Evolutionary conservation across 2,113 vertebrate species (phyloP), one percentile per base, ranked within the genome.

Genomic region (Halichoeres trimaculatus): DNA sequence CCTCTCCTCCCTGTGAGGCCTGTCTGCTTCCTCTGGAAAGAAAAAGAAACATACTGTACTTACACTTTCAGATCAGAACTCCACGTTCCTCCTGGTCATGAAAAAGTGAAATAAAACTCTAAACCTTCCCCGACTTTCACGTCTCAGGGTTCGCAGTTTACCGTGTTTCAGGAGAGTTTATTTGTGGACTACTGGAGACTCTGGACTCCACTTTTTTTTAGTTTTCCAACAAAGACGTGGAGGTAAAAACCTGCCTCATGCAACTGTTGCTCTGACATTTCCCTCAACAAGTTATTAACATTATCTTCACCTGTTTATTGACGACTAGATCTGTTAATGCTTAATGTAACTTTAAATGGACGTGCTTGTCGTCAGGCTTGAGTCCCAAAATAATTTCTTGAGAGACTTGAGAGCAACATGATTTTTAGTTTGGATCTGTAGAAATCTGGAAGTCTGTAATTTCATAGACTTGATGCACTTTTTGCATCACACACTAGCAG

Each of bases 21-120:
- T 58, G 79, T 83, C 83, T 88, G 76, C 79, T 71, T 81, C 82
- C 76, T 80, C 82, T 71, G 65, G 55, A 72, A 78, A 71, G 61
- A 69, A 75, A 76, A 17, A 70, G 54, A 81, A 75, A 65, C 57
- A 57, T 38, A 62, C 52, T 47, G 58, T 64, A 74, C 58, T 45
- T 40, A 40, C 51, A 62, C 67, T 65, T 30, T 52, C 65, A 70
- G 11, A 78, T 65, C 62, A 47, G 67, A 1, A 13, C 63, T 56
- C 60, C 36, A n/a, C 10, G 1, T 81, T 84, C 70, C 57, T 76
- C 47, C 75, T 55, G 71, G 48, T 55, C 77, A 61, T 58, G 17
- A 50, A 36, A 58, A 41, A 57, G 54, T 23, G 12, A 24, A 55
- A 40, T 45, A 51, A 23, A 47, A 41, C 54, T 52, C 48, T 6